Percentiles rank a stretch among this genome's conserved stretches.
These are phyloP conservation scores for Amiota mariae DNA, from an alignment of 2,888 invertebrate genomes.

Conservation along the genomic window DNA sequence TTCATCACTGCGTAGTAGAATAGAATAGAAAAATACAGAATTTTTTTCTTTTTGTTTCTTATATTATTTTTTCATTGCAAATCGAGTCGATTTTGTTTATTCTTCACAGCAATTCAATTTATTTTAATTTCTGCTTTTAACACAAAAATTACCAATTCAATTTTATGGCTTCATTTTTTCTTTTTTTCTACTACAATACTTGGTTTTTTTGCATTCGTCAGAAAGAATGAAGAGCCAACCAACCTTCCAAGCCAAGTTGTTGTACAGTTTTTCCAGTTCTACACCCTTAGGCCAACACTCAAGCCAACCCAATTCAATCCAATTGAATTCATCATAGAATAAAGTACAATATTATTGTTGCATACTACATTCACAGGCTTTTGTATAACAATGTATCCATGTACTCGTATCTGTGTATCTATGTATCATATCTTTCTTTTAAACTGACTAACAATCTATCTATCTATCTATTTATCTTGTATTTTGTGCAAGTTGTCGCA, in stretches of 20 bases:
- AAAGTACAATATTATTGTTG: too few relatives aligned
- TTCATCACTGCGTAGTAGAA: not conserved
- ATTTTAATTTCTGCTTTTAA: constrained; percentile 68
- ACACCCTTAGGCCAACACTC: constrained; percentile 4
- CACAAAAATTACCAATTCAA: constrained; percentile 70
- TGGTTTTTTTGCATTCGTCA: not conserved
- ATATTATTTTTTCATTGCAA: constrained; percentile 41
- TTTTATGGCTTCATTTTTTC: constrained; percentile 64
- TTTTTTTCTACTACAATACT: not conserved
- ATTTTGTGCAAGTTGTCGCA: not conserved
- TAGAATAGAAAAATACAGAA: not conserved
- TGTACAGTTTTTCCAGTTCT: not conserved
- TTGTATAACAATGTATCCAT: too few relatives aligned
- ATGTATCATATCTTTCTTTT: too few relatives aligned
- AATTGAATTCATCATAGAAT: too few relatives aligned
- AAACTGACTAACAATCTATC: too few relatives aligned
- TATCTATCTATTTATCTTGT: not conserved
- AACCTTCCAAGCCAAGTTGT: not conserved
- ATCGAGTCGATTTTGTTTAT: constrained; percentile 33
- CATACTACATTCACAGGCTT: too few relatives aligned
- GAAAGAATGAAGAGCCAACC: too few relatives aligned
- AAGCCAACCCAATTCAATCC: not conserved
- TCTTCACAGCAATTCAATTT: constrained; percentile 67
- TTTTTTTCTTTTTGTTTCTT: constrained; percentile 33
- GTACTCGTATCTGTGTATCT: too few relatives aligned